Evolutionary conservation across 2,113 vertebrate genomes (phyloP).

Genomic region (Sigmodon hispidus): DNA sequence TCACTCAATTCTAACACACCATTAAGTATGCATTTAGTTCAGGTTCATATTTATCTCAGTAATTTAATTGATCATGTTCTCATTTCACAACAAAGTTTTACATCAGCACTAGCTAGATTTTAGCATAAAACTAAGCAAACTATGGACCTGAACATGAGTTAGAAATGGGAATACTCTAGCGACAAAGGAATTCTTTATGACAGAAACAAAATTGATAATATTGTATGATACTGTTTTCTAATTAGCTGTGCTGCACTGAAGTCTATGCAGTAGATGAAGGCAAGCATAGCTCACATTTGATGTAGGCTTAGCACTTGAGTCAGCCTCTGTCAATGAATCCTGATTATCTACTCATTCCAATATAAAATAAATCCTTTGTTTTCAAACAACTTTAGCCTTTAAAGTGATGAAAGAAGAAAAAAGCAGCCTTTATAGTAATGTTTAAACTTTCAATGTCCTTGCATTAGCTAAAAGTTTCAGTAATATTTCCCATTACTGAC

Average conservation of each 20-base stretch:
- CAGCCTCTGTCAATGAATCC: background rate
- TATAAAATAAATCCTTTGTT: slow-evolving; percentile 55
- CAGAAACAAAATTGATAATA: background rate
- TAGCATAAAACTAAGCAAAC: background rate
- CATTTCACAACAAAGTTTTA: background rate
- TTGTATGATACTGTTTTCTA: background rate
- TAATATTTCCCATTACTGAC: slow-evolving; percentile 65
- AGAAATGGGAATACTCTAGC: background rate
- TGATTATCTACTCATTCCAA: background rate
- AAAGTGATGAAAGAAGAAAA: slow-evolving; percentile 47
- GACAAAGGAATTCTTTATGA: background rate
- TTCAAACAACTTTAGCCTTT: slow-evolving; percentile 54
- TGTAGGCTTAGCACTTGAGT: background rate
- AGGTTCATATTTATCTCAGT: background rate
- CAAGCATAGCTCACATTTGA: background rate
- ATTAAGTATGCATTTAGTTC: background rate
- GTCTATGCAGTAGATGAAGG: background rate
- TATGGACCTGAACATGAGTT: background rate
- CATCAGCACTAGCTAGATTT: background rate
- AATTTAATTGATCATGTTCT: background rate
- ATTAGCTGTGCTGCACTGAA: background rate
- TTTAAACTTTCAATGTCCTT: slow-evolving; percentile 45
- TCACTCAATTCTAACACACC: background rate
- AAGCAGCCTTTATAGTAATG: slow-evolving; percentile 26
- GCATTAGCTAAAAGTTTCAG: slow-evolving; percentile 35